phyloP scores from a whole-genome alignment of 2,113 vertebrate genomes.

The Oryzias woworae region DNA sequence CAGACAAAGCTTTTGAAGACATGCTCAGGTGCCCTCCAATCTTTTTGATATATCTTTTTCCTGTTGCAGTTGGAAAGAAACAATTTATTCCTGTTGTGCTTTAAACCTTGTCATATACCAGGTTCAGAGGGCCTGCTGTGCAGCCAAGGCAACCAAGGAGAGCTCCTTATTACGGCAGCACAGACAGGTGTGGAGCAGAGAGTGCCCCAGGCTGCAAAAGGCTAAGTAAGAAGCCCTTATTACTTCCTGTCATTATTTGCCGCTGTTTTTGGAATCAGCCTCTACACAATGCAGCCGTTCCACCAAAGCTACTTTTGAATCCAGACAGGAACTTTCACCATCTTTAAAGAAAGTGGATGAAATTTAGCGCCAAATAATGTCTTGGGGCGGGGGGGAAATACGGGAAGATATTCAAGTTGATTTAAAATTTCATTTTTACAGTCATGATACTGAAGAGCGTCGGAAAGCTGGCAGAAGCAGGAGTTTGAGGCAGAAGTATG shows the following conservation, averaged over 20 bases:
- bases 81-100: slow-evolving; percentile 34
- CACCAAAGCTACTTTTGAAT: slow-evolving; percentile 52
- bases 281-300: slow-evolving; percentile 44
- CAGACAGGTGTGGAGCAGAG: slow-evolving; percentile 86
- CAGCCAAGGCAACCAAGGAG: slow-evolving; percentile 84
- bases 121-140: slow-evolving; percentile 81
- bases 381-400: slow-evolving; percentile 2
- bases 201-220: slow-evolving; percentile 77
- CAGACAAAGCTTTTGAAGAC: not conserved
- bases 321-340: slow-evolving; percentile 24
- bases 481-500: slow-evolving; percentile 33
- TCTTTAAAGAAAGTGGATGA: slow-evolving; percentile 9
- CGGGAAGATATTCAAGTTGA: not conserved
- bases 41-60: not conserved
- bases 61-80: slow-evolving; percentile 8
- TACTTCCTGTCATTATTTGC: slow-evolving; percentile 65
- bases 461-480: not conserved
- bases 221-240: slow-evolving; percentile 80
- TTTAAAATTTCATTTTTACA: not conserved
- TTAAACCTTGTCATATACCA: slow-evolving; percentile 62
- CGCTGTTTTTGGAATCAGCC: slow-evolving; percentile 59
- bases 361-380: slow-evolving; percentile 3
- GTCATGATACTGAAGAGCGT: no score
- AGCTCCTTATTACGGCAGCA: slow-evolving; percentile 86
- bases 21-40: not conserved